Base-by-base conservation (phyloP, 1,140 invertebrate genomes). In the Sesamia nonagrioides region DNA sequence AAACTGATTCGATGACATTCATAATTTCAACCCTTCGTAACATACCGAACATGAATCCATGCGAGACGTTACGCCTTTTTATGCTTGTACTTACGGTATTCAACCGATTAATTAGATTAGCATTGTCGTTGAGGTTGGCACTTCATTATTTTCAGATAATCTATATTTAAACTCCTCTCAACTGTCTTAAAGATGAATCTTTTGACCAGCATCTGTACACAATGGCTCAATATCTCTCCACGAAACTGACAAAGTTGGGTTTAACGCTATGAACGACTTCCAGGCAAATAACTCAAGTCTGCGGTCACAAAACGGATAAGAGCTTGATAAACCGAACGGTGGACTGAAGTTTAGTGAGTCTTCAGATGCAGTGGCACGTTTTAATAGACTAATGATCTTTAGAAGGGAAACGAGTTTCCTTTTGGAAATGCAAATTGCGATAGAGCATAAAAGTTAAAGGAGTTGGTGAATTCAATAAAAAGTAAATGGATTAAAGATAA, bases 221-320 rank as follows among this genome's bases (percentile, higher is more conserved):
- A 69, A 48, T 50, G 42, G 42, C 21, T 17, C 66, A 48, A 21
- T 69, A 50, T 69, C 66, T 69, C 42, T 48, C 18, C 40, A 50
- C 21, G 13, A 27, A 69, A 69, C 42, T 69, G 66, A 69, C 66
- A 48, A 69, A 69, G 11, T 69, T 69, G 18, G 18, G 66, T 69
- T 69, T 48, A 69, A 69, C 18, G 42, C 66, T 48, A 69, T 42
- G 50, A 69, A 69, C 33, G 66, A 69, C 42, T 50, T 50, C 42
- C 40, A 50, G 42, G 66, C 42, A 69, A 42, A 69, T 69, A 69
- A 48, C 66, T 69, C 66, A 69, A 69, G 40, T 48, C 37, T 66
- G 61, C 42, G 66, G 66, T 69, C 60, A 35, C 60, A 45, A 69
- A 69, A 69, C 66, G 66, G 66, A 69, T 69, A 69, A 69, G 42